Evolutionary conservation across 2,888 invertebrate genomes (phyloP).

Genomic region (Pristionchus maxplancki): DNA sequence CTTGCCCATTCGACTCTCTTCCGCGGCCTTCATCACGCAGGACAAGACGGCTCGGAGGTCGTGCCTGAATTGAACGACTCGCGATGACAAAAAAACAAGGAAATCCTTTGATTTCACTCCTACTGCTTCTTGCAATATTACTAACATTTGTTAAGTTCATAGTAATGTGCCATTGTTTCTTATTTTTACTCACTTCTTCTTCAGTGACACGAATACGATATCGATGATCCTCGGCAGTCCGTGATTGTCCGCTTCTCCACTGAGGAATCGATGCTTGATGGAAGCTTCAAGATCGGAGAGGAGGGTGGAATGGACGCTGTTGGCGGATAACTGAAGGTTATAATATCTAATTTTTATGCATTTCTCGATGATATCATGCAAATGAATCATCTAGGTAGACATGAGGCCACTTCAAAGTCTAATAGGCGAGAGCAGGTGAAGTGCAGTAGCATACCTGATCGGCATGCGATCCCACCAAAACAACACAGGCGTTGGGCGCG

Average conservation of each 20-base stretch:
- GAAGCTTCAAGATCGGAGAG: slow-evolving; percentile 30
- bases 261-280: neutral
- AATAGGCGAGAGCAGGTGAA: too few species aligned
- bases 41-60: neutral
- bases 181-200: slow-evolving; percentile 77
- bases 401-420: too few species aligned
- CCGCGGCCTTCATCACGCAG: neutral
- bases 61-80: neutral
- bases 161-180: too few species aligned
- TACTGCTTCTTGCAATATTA: too few species aligned
- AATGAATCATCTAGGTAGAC: too few species aligned
- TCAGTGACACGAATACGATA: slow-evolving; percentile 92
- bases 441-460: slow-evolving; percentile 83
- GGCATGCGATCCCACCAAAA: slow-evolving; percentile 96
- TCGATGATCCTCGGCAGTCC: slow-evolving; percentile 91
- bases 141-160: too few species aligned
- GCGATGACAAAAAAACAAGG: too few species aligned
- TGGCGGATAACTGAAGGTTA: neutral
- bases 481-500: slow-evolving; percentile 95
- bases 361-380: too few species aligned
- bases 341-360: too few species aligned
- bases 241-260: slow-evolving; percentile 89
- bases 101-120: too few species aligned
- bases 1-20: slow-evolving; percentile 22
- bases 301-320: neutral